phyloP scores from a whole-genome alignment of 2,888 invertebrate genomes.

The Aleiodes alternator region DNA sequence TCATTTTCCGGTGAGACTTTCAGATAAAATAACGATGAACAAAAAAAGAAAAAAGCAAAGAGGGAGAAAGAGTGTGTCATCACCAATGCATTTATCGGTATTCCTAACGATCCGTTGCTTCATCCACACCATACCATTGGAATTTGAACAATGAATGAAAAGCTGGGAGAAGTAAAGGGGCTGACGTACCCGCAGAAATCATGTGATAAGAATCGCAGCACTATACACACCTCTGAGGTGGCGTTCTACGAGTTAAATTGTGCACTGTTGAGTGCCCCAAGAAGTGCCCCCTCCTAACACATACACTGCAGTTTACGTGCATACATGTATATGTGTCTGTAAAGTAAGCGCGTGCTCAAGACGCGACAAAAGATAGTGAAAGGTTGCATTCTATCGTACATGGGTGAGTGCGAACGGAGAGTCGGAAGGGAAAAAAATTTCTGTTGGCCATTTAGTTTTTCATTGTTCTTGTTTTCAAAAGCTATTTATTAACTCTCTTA shows the following conservation, averaged over 20 bases:
- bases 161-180: constrained; percentile 6
- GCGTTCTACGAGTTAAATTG: constrained; percentile 15
- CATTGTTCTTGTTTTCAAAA: background rate
- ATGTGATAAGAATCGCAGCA: constrained; percentile 5
- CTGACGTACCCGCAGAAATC: constrained; percentile 17
- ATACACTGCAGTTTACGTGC: background rate
- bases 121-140: constrained; percentile 1
- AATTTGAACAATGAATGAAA: constrained; percentile 26
- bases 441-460: background rate
- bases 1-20: constrained; percentile 13
- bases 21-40: constrained; percentile 1
- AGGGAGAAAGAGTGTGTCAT: background rate
- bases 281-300: too few species aligned
- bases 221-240: constrained; percentile 19
- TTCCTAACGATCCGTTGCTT: background rate
- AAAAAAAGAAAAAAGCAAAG: background rate
- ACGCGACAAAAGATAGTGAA: constrained; percentile 58
- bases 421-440: constrained; percentile 27
- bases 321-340: background rate
- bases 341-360: constrained; percentile 49
- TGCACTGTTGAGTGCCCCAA: too few species aligned
- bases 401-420: constrained; percentile 31
- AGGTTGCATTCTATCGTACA: constrained; percentile 47
- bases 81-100: background rate
- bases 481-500: background rate